phyloP scores from a whole-genome alignment of 2,113 vertebrate species.

The Ardeotis arabs region DNA sequence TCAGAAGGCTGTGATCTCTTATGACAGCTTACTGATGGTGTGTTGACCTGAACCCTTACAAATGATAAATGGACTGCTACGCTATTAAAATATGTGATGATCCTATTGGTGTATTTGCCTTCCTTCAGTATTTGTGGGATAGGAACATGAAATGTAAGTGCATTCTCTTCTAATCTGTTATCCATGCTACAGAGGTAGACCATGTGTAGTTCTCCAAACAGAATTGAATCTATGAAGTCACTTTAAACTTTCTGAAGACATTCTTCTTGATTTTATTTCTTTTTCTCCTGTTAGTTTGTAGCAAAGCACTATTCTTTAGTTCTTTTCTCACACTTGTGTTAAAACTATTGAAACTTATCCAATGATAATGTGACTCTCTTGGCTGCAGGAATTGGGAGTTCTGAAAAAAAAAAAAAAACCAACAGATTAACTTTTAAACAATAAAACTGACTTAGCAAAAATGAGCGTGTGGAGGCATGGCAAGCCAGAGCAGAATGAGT shows the following conservation, averaged over 20 bases:
- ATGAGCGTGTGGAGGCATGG: neutral
- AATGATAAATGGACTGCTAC: neutral
- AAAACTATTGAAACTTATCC: neutral
- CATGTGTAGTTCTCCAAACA: neutral
- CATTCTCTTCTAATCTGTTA: neutral
- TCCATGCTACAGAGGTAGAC: accelerated
- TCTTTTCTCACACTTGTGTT: neutral
- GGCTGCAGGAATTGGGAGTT: neutral
- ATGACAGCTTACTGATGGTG: neutral
- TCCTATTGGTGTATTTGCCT: neutral
- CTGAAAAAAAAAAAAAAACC: neutral
- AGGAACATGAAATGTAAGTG: neutral
- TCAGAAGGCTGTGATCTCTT: neutral
- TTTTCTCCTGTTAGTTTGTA: neutral
- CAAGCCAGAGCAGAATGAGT: neutral
- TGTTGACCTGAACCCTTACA: neutral
- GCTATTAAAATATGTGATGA: neutral
- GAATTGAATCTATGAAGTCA: neutral
- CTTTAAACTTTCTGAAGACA: neutral
- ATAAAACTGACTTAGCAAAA: neutral
- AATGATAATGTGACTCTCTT: neutral
- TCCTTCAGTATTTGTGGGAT: neutral
- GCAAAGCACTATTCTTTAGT: neutral
- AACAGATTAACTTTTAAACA: neutral
- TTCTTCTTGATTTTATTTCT: neutral